Conservation (phyloP, 2,113 vertebrate species). For the Ammodytes marinus region DNA sequence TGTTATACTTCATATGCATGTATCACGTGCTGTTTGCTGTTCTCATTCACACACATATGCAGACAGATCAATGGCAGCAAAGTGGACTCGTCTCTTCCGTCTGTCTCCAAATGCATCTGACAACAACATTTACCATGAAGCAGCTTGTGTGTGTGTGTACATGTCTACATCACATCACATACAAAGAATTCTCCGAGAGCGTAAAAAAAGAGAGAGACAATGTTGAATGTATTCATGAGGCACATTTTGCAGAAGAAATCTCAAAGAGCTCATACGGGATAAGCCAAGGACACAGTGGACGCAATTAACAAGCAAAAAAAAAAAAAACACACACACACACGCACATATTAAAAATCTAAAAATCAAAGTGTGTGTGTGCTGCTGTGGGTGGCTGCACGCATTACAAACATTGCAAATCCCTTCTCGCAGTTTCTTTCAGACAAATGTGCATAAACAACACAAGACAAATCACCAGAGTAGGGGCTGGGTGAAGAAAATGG, state of each 20-base stretch:
- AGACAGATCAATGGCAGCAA: neutral
- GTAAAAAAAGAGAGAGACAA: neutral
- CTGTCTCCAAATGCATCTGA: conserved; percentile 21
- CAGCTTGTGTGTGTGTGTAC: neutral
- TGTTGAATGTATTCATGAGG: conserved; percentile 48
- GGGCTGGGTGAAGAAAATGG: conserved; percentile 60
- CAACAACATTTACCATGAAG: conserved; percentile 17
- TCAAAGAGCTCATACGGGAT: conserved; percentile 37
- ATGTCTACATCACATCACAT: conserved; percentile 1
- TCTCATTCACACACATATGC: neutral
- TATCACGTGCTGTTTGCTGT: too few species aligned
- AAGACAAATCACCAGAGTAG: conserved; percentile 66
- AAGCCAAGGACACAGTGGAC: conserved; percentile 33
- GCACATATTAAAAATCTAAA: conserved; percentile 5
- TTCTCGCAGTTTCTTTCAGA: conserved; percentile 41
- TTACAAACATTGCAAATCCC: conserved; percentile 36
- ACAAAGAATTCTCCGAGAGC: neutral
- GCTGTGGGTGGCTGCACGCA: conserved; percentile 38
- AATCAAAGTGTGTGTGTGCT: conserved; percentile 15
- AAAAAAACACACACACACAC: neutral
- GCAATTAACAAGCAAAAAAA: conserved; percentile 45
- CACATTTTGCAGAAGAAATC: conserved; percentile 35
- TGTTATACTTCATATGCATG: too few species aligned
- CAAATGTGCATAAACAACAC: conserved; percentile 73
- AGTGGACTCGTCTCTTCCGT: conserved; percentile 15